Base-by-base conservation (phyloP, 2,797 vertebrate species). In the Cossypha dichroa region DNA sequence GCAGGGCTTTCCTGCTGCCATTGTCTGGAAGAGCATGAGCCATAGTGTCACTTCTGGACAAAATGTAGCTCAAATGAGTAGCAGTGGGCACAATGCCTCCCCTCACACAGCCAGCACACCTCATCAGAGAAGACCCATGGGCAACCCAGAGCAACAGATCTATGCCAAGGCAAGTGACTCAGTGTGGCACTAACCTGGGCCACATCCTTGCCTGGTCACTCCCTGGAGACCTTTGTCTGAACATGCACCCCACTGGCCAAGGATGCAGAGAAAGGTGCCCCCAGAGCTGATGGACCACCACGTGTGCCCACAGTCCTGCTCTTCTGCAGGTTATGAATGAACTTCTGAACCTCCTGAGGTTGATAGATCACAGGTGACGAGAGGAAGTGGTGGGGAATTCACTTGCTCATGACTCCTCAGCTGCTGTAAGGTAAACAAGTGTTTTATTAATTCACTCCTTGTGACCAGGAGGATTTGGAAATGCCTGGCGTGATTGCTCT, bases 1-100 rank as follows among this genome's bases (percentile, higher is more conserved):
- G 93, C 59, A 92, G 80, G 90, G 88, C n/a, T 88, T 94, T 96
- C 77, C 88, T 87, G 63, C 64, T 59, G 22, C n/a, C n/a, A 52
- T 90, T 92, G 38, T 85, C 81, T 26, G 6, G 21, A 85, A 69
- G 34, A 77, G 40, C 31, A 31, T 51, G 31, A 38, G 38, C 69
- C 51, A 19, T 7, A 55, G 23, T 31, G 67, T 90, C 43, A 60
- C 33, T 92, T 85, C 45, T 85, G 45, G 36, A 63, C 25, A 92
- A 94, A 89, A 59, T 1, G 20, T 51, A n/a, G 55, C 63, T 90
- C 38, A 20, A 41, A 60, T 17, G 21, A 54, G 28, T 31, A 54
- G 51, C 46, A 68, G 38, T 0, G 2, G n/a, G 62, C 69, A 58
- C 25, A 66, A 10, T 19, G 19, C 28, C 13, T 90, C 74, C 46